Evolutionary conservation across 2,888 invertebrate species (phyloP).

Genomic region (Arrhopalites spinosus): DNA sequence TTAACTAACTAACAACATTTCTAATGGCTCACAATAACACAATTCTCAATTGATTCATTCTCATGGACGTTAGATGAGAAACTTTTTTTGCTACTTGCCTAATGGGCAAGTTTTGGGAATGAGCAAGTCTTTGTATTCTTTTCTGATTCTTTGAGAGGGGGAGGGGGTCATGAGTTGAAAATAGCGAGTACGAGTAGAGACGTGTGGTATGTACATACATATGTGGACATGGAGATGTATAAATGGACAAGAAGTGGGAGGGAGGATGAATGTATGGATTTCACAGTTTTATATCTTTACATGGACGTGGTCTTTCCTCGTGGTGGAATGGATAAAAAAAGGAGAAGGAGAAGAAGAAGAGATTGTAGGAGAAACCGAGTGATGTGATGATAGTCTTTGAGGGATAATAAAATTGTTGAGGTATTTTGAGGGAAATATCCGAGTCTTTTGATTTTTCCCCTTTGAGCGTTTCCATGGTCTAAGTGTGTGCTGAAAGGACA

Average conservation of each 20-base stretch:
- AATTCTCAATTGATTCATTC: no score
- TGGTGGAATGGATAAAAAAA: neutral
- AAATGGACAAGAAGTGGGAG: neutral
- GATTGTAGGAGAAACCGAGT: slow-evolving; percentile 7
- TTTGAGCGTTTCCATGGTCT: slow-evolving; percentile 42
- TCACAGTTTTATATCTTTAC: slow-evolving; percentile 15
- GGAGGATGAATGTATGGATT: neutral
- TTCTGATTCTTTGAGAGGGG: neutral
- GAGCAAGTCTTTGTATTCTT: slow-evolving; percentile 16
- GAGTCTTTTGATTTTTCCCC: slow-evolving; percentile 46
- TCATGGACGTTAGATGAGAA: no score
- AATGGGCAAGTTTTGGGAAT: slow-evolving; percentile 32
- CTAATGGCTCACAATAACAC: no score
- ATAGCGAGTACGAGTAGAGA: no score
- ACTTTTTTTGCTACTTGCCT: slow-evolving; percentile 6
- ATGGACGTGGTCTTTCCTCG: neutral
- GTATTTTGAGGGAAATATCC: slow-evolving; percentile 48
- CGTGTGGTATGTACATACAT: no score
- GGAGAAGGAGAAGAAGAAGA: slow-evolving; percentile 31
- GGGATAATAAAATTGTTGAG: slow-evolving; percentile 48
- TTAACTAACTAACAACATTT: no score
- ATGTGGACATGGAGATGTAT: neutral
- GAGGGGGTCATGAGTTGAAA: no score
- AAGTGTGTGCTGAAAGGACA: neutral
- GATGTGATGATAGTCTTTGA: slow-evolving; percentile 45